A percentile compares a stretch with the other conserved stretches of the same genome.
Conservation (phyloP, 2,797 vertebrate genomes). For the Poeciliopsis presidionis region DNA sequence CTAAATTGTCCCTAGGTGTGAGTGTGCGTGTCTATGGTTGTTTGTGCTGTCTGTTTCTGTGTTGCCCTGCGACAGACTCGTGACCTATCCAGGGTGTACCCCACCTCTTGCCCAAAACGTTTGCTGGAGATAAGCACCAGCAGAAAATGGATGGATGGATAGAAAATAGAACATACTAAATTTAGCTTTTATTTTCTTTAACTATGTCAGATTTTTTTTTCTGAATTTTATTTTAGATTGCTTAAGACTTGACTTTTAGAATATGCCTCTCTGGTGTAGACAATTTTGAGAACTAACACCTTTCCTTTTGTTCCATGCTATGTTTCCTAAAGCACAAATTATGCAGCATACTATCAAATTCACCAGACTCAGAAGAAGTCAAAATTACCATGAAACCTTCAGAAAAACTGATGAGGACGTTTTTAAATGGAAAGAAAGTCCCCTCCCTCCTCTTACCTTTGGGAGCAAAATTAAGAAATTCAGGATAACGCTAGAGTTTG, state of each 20-base stretch:
- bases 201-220: neutral
- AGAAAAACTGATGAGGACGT: neutral
- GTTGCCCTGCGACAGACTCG: too few species aligned
- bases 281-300: neutral
- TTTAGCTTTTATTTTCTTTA: neutral
- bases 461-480: neutral
- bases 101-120: too few species aligned
- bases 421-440: neutral
- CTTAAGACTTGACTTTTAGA: neutral
- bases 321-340: neutral
- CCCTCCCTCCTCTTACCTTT: neutral
- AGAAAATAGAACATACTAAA: neutral
- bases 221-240: neutral
- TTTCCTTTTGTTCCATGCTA: neutral
- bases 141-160: too few species aligned
- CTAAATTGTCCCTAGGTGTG: too few species aligned
- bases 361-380: neutral
- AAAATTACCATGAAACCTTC: neutral
- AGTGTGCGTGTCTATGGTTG: too few species aligned
- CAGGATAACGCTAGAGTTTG: too few species aligned
- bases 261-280: neutral
- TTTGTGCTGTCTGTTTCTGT: too few species aligned
- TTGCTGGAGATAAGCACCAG: too few species aligned
- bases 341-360: neutral
- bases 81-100: too few species aligned